Base-by-base conservation (phyloP, 2,888 invertebrate species). In the Noctua pronuba region DNA sequence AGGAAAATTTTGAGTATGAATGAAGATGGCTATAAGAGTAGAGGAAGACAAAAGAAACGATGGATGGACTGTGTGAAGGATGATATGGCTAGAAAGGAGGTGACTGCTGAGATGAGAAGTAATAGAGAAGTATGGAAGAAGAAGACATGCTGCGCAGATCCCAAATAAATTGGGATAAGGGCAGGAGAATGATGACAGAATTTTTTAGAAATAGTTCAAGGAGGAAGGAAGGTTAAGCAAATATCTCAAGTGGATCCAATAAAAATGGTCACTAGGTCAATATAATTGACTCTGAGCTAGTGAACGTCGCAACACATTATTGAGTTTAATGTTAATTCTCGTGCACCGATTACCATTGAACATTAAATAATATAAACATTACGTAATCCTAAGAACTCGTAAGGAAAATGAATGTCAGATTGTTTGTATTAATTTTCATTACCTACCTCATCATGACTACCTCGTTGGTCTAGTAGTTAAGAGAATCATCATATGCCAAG, bases 231-330 rank as follows among this genome's bases (percentile, higher is more conserved):
- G 16, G 3, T 49, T 41, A 21, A 35, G 24, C n/a, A 66, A 72
- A 80, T 74, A 70, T 62, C 24, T 65, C 44, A 65, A 84, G 65
- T 73, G 66, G 52, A 71, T 60, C n/a, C 38, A 67, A 81, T 76
- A 73, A 73, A 73, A 85, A 76, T 71, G 38, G 7, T 24, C 70
- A 71, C 28, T 76, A 52, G 77, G 83, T 76, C 71, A 80, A 85
- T 41, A 68, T 67, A 83, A 68, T 83, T 86, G 74, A 78, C 79
- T 73, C 62, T 24, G 18, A 10, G 60, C 79, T 38, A 71, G 55
- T 81, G 72, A 60, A 73, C 41, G 60, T 67, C 69, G 68, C 55
- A 75, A 58, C 38, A 73, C 31, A 68, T 80, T 75, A 83, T 69
- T 65, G 67, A 82, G 70, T 74, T 44, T 75, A 62, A 74, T 79